Evolutionary conservation across 1,140 invertebrate genomes (phyloP), one percentile per base, ranked within the genome.

Genomic region (Aphelenchoides fujianensis): DNA sequence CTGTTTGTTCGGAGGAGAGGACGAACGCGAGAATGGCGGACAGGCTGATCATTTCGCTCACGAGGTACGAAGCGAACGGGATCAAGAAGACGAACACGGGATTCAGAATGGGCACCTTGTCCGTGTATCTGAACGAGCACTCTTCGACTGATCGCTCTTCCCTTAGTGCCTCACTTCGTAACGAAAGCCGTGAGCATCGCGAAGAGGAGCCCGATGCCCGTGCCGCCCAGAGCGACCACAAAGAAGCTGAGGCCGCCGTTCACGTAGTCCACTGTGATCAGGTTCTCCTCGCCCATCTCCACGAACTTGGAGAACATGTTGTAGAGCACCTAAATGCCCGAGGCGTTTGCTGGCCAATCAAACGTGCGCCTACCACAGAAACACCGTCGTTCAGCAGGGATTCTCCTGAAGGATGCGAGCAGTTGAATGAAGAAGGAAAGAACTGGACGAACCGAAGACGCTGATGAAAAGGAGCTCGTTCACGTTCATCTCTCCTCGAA

Each of bases 391-490:
- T 98, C 52, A 98, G 89, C 69, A 98, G 88, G 34, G 94, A 97
- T 86, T 98, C 96, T 52, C 96, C 63, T 54, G 32, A 66, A 41
- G 62, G 16, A n/a, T n/a, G n/a, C n/a, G n/a, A n/a, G 16, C n/a
- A 62, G n/a, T 66, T 54, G 36, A 2, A 19, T 59, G 19, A 52
- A 19, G 19, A 41, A 52, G 86, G 98, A 98, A 53, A 98, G 89
- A 70, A 98, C n/a, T 88, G 32, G 94, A 97, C 85, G 98, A 95
- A 41, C 96, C 96, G 87, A 98, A 98, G 9, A 98, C 95, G 52
- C 97, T 92, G 84, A 98, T 98, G 85, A 98, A 97, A 54, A 98
- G 89, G 71, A 97, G 91, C 88, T 98, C 95, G 86, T 98, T 95
- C 73, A 98, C 95, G 81, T 78, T 70, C 23, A 83, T 95, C 86